Percentiles rank a stretch among this genome's conserved stretches.
Conservation (phyloP, 2,113 vertebrate species). For the Furnarius figulus region DNA sequence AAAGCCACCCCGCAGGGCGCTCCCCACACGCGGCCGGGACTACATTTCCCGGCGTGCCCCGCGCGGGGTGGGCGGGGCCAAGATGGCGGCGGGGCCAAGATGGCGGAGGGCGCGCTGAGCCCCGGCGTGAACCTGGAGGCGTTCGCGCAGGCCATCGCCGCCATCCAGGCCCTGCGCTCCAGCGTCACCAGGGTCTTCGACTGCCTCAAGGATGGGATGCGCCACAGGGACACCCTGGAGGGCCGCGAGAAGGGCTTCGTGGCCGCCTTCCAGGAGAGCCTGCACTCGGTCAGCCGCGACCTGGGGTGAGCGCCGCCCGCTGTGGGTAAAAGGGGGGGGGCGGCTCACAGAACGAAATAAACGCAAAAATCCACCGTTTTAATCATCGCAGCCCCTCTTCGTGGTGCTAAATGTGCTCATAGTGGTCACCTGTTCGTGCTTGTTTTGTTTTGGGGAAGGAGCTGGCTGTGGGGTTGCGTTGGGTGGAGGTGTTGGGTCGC, state of each 20-base stretch:
- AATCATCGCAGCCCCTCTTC: accelerated
- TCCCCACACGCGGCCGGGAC: neutral
- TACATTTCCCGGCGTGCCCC: conserved; percentile 66
- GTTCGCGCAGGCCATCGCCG: conserved; percentile 92
- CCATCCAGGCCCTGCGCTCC: conserved; percentile 94
- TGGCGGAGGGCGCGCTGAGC: conserved; percentile 88
- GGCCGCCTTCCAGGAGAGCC: conserved; percentile 91
- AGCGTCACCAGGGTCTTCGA: conserved; percentile 96
- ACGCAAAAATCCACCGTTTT: accelerated
- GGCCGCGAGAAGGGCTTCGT: conserved; percentile 92
- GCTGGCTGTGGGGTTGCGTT: accelerated
- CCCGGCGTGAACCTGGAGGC: conserved; percentile 95
- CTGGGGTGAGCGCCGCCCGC: conserved; percentile 83
- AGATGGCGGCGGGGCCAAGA: conserved; percentile 76
- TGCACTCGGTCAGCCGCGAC: conserved; percentile 95
- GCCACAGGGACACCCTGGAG: conserved; percentile 91
- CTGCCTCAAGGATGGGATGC: conserved; percentile 95
- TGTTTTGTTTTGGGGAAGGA: neutral
- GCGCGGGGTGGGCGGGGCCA: neutral
- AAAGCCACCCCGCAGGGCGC: accelerated
- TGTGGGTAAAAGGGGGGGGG: too few species aligned
- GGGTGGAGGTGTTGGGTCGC: neutral
- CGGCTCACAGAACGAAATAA: neutral
- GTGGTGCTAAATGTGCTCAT: neutral
- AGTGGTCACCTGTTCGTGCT: neutral